Base-by-base conservation (phyloP, 64 coral and sea anemone species). In the Cladopsammia gracilis region DNA sequence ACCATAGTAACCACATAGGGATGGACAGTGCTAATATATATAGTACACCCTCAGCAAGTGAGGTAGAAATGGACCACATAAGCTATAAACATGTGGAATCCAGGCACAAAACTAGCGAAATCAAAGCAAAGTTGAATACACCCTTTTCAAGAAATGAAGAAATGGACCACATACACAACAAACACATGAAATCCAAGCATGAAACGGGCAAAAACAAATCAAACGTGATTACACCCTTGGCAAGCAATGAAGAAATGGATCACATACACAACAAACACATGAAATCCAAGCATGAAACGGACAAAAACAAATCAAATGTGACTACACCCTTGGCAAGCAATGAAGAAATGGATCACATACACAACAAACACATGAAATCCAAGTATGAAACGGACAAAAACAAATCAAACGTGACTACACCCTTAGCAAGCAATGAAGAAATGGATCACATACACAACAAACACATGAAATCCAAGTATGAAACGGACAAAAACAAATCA, bases 401-500 rank as follows among this genome's bases (percentile, higher is more conserved):
- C 52, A 70, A 93, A 52, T 24, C 68, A 26, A 80, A 62, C 20
- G 58, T 16, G 15, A 7, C 6, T 54, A 58, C 15, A 34, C 67
- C 12, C 0, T 16, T 10, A 10, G 72, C 48, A 52, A 43, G 24
- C 45, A 49, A 88, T 7, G 10, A 25, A 58, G 23, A 88, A 13
- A 24, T 73, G 46, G 66, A 76, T 10, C 22, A 71, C 0, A 7
- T 58, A 20, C 49, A 66, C 82, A 79, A 72, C 49, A 50, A 75
- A n/a, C 12, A 75, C n/a, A 14, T 75, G 4, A 75, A 75, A 14
- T 20, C 46, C 44, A 75, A 14, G 18, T 15, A 48, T 4, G 50
- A 75, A 88, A 72, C 13, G 15, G 61, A 4, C 16, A 54, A 82
- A 61, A 19, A 62, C 65, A 70, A 89, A 52, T 11, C 69, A 34